Evolutionary conservation across 2,113 vertebrate genomes (phyloP).

Genomic region (Indicator maculatus): DNA sequence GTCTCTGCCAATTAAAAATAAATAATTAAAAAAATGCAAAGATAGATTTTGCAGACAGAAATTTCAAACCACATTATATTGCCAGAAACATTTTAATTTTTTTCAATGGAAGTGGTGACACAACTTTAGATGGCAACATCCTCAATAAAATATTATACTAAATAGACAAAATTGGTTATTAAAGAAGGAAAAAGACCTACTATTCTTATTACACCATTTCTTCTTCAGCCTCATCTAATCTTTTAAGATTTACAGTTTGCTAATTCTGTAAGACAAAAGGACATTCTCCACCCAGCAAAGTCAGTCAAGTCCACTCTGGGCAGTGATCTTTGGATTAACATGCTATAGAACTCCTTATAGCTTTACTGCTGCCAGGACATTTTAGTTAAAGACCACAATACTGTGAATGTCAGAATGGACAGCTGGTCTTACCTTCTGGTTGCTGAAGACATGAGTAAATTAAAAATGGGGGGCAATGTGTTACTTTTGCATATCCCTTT

Average conservation of each 20-base stretch:
- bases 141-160: constrained; percentile 30
- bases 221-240: constrained; percentile 2
- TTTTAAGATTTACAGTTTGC: constrained; percentile 59
- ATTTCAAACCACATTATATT: constrained; percentile 16
- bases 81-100: neutral
- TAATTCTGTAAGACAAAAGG: constrained; percentile 36
- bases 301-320: constrained; percentile 23
- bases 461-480: neutral
- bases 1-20: constrained; percentile 11
- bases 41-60: neutral
- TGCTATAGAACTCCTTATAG: neutral
- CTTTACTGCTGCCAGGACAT: neutral
- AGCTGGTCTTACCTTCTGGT: neutral
- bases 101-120: constrained; percentile 29
- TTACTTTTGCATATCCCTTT: neutral
- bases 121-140: constrained; percentile 36
- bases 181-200: neutral
- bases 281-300: neutral
- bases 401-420: neutral
- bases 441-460: neutral
- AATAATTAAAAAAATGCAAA: neutral
- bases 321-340: constrained; percentile 30
- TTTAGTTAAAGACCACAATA: neutral
- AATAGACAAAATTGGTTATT: constrained; percentile 1
- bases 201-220: neutral